Percentiles rank a stretch among this genome's conserved stretches.
These are phyloP conservation scores for Hypolimnas misippus DNA, from an alignment of 2,888 invertebrate species.

Conservation along the genomic window DNA sequence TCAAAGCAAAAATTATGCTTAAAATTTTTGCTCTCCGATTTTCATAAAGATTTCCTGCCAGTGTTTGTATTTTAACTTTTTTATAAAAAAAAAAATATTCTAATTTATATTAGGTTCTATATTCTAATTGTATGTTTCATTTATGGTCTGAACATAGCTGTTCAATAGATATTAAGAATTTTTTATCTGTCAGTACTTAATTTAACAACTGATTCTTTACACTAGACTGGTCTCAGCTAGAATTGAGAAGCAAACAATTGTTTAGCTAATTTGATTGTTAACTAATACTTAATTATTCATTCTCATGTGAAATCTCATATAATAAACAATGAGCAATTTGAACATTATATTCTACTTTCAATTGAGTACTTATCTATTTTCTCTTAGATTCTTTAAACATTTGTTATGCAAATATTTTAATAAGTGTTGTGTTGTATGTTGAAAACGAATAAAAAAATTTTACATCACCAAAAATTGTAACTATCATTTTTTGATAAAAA, in stretches of 20 bases:
- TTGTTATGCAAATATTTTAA: not conserved
- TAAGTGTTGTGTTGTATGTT: not conserved
- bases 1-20: too few species aligned
- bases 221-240: not conserved
- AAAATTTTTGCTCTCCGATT: too few species aligned
- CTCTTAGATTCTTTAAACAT: not conserved
- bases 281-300: not conserved
- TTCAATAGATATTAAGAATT: slow-evolving; percentile 1
- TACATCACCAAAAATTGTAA: too few species aligned
- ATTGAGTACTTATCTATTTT: not conserved
- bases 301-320: not conserved
- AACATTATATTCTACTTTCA: not conserved
- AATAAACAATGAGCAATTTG: not conserved
- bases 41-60: too few species aligned
- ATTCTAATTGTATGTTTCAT: too few species aligned
- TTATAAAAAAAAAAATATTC: too few species aligned
- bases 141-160: not conserved
- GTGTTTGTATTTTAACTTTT: too few species aligned
- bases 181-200: not conserved
- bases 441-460: not conserved
- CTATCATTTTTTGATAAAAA: not conserved
- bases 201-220: slow-evolving; percentile 1
- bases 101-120: too few species aligned
- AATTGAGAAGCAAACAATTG: not conserved
- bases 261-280: not conserved